Percentiles rank a stretch among this genome's conserved stretches.
phyloP scores from a whole-genome alignment of 2,888 invertebrate species.

The Tetragonula carbonaria region DNA sequence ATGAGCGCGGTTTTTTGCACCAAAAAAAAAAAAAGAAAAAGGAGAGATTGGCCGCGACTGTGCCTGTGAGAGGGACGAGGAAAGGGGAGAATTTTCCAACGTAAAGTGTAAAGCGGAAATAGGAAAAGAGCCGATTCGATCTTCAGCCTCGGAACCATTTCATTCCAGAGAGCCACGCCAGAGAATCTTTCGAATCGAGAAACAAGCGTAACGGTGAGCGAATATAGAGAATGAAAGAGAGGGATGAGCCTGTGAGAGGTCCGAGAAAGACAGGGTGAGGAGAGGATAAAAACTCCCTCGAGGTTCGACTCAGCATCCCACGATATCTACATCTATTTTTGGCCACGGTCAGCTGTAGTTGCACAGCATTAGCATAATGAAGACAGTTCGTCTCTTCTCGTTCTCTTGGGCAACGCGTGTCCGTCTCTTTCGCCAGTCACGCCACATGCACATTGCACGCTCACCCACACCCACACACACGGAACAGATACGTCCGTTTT shows the following conservation, averaged over 20 bases:
- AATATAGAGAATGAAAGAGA: constrained; percentile 49
- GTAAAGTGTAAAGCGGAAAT: constrained; percentile 57
- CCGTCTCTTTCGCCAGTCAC: constrained; percentile 70
- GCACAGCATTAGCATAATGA: constrained; percentile 82
- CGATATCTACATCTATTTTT: constrained; percentile 79
- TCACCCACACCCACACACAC: not conserved
- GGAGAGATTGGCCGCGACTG: constrained; percentile 5
- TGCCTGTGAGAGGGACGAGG: not conserved
- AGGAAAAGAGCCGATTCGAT: constrained; percentile 70
- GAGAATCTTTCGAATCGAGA: constrained; percentile 65
- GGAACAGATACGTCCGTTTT: not conserved
- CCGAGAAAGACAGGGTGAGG: constrained; percentile 44
- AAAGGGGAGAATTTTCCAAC: constrained; percentile 61
- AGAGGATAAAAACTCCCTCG: constrained; percentile 68
- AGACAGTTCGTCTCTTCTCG: constrained; percentile 70
- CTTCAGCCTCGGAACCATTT: constrained; percentile 70
- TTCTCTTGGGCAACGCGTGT: constrained; percentile 53
- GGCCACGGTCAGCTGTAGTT: constrained; percentile 79
- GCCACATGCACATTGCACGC: not conserved
- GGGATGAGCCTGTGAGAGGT: constrained; percentile 20
- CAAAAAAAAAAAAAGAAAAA: not conserved
- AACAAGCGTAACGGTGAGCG: constrained; percentile 65
- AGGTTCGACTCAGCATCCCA: constrained; percentile 71
- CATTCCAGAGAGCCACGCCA: constrained; percentile 58
- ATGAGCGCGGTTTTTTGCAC: constrained; percentile 57